Conservation (phyloP, 2,797 vertebrate genomes). For the Microcaecilia unicolor region DNA sequence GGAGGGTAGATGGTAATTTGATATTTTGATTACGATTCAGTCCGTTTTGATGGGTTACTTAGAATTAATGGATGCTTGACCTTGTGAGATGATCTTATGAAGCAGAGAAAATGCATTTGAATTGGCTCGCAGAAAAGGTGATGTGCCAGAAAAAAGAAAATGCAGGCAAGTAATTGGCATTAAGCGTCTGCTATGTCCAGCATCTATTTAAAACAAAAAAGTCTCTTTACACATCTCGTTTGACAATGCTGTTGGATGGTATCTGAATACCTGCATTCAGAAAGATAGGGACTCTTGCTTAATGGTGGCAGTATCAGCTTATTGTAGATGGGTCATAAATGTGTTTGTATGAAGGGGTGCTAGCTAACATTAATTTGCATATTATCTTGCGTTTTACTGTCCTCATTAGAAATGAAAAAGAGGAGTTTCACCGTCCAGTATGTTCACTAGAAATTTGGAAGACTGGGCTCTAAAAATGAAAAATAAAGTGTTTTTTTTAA, state of each 20-base stretch:
- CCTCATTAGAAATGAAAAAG: too few species aligned
- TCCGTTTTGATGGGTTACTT: slow-evolving; percentile 4
- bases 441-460: too few species aligned
- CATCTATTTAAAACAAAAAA: too few species aligned
- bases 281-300: too few species aligned
- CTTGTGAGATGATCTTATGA: background rate
- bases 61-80: slow-evolving; percentile 1
- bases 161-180: background rate
- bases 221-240: background rate
- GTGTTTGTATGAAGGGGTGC: too few species aligned
- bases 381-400: too few species aligned
- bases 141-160: background rate
- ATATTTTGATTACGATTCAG: background rate
- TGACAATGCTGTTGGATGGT: background rate
- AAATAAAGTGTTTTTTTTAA: too few species aligned
- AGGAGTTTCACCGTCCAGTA: too few species aligned
- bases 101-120: slow-evolving; percentile 3
- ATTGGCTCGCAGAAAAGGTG: background rate
- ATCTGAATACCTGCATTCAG: background rate
- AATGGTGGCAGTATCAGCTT: too few species aligned
- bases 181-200: background rate
- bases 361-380: too few species aligned
- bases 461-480: too few species aligned
- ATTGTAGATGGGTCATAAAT: too few species aligned
- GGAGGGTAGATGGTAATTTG: background rate